Evolutionary conservation across 2,113 vertebrate species (phyloP).

Genomic region (Coracopsis vasa): DNA sequence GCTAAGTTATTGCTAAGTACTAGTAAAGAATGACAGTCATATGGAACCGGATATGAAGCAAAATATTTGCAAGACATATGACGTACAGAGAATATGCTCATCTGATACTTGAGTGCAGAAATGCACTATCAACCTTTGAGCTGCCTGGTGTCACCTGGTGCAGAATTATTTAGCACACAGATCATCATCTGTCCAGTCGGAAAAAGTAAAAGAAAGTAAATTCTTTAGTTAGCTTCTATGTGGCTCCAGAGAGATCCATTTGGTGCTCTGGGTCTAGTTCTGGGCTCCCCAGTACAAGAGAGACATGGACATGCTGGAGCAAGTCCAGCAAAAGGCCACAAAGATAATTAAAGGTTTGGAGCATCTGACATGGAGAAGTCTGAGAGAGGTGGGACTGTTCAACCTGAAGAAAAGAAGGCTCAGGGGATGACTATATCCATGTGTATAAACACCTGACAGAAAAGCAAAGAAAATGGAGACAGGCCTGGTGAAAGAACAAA

Average conservation of each 20-base stretch:
- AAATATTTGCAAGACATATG: background rate
- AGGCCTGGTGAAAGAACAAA: background rate
- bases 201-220: background rate
- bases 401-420: background rate
- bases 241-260: background rate
- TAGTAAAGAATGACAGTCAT: background rate
- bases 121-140: background rate
- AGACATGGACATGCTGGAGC: background rate
- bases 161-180: background rate
- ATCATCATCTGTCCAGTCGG: background rate
- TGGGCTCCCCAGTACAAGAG: fast-evolving
- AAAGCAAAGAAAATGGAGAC: background rate
- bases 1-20: background rate
- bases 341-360: background rate
- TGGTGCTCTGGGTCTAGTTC: background rate
- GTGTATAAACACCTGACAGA: background rate
- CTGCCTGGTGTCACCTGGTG: background rate
- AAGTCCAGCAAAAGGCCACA: background rate
- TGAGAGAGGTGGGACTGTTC: background rate
- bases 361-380: fast-evolving
- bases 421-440: background rate
- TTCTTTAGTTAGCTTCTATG: background rate
- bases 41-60: background rate
- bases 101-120: background rate
- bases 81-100: background rate